Evolutionary conservation across 1,140 invertebrate species (phyloP).

Genomic region (Magallana ariakensis): DNA sequence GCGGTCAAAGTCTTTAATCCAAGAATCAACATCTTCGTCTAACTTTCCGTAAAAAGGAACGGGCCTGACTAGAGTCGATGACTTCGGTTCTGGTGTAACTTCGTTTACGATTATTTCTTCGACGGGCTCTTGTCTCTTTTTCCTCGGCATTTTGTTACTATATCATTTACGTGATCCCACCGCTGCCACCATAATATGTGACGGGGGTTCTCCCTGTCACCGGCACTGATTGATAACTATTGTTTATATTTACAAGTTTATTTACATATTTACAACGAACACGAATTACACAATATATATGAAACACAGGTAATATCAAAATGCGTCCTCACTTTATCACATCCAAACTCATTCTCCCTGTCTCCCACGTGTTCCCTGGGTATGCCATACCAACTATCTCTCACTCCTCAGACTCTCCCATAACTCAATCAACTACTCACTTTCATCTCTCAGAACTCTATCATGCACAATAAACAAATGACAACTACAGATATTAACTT

Average conservation of each 20-base stretch:
- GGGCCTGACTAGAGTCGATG: slow-evolving; percentile 16
- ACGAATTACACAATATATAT: too few relatives aligned
- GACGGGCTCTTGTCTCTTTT: background rate
- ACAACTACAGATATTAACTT: too few relatives aligned
- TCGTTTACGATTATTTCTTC: background rate
- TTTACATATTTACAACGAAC: too few relatives aligned
- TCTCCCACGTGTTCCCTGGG: background rate
- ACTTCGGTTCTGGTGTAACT: background rate
- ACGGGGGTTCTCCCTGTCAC: background rate
- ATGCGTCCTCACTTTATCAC: too few relatives aligned
- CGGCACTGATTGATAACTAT: background rate
- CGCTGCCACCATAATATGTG: background rate
- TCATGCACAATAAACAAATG: too few relatives aligned
- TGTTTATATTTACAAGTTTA: too few relatives aligned
- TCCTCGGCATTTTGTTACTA: background rate
- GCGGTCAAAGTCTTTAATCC: slow-evolving; percentile 40
- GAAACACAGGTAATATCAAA: too few relatives aligned
- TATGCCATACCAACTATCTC: too few relatives aligned
- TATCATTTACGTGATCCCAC: background rate
- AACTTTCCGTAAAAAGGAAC: slow-evolving; percentile 33
- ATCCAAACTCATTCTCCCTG: background rate
- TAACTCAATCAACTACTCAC: too few relatives aligned
- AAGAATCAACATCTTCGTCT: slow-evolving; percentile 39
- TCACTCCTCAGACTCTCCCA: too few relatives aligned
- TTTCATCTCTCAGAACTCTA: too few relatives aligned